Percentiles rank a stretch among this genome's conserved stretches.
These are phyloP conservation scores for Bombus difficillimus DNA, from an alignment of 1,140 invertebrate genomes.

Conservation along the genomic window DNA sequence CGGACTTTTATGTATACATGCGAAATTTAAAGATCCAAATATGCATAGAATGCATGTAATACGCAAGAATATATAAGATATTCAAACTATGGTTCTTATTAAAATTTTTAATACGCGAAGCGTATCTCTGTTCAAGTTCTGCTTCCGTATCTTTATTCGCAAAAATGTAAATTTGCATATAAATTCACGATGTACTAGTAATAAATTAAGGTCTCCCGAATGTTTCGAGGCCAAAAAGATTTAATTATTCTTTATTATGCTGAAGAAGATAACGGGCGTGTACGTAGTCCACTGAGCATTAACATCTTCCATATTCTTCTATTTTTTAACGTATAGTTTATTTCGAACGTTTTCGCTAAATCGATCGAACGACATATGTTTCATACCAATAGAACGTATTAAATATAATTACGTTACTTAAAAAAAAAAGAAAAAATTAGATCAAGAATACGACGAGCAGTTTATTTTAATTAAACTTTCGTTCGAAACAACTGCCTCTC, in stretches of 20 bases:
- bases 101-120: not conserved
- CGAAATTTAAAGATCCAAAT: no score
- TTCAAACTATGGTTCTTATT: not conserved
- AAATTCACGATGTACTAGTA: not conserved
- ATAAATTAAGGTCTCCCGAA: no score
- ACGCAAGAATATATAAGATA: not conserved
- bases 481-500: not conserved
- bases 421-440: not conserved
- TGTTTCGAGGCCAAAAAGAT: no score
- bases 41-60: not conserved
- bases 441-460: not conserved
- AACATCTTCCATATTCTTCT: no score
- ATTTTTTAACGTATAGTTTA: no score
- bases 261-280: no score
- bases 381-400: not conserved
- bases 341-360: no score
- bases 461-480: constrained; percentile 4
- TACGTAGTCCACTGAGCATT: no score
- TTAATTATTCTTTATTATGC: no score
- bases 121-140: not conserved
- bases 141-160: not conserved
- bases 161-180: not conserved
- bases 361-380: no score
- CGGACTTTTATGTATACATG: no score
- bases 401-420: not conserved